Evolutionary conservation across 2,797 vertebrate species (phyloP).

Genomic region (Morus bassanus): DNA sequence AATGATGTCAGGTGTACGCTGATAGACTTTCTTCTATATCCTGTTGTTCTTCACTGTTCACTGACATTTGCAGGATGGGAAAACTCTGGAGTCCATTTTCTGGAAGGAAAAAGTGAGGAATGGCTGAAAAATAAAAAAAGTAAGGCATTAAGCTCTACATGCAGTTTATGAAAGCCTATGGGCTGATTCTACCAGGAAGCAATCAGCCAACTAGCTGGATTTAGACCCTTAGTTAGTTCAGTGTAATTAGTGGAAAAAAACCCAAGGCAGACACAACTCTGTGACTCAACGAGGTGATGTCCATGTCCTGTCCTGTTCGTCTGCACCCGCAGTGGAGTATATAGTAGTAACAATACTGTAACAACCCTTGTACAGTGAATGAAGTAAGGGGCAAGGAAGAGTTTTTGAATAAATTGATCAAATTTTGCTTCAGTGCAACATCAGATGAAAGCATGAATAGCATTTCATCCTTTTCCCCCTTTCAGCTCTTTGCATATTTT

Average conservation of each 20-base stretch:
- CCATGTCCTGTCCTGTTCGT: background rate
- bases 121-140: background rate
- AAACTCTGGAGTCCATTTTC: background rate
- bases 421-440: background rate
- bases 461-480: background rate
- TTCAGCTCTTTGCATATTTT: background rate
- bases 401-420: background rate
- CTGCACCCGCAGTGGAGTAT: fast-evolving
- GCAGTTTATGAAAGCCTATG: background rate
- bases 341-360: background rate
- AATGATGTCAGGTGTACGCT: background rate
- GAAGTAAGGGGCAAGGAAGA: background rate
- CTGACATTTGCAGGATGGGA: background rate
- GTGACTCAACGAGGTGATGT: background rate
- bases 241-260: background rate
- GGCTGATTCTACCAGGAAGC: background rate
- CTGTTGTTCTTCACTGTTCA: background rate
- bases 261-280: background rate
- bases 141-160: background rate
- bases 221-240: background rate
- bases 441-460: background rate
- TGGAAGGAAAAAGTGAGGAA: background rate
- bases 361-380: background rate
- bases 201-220: background rate
- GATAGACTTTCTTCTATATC: background rate